Base-by-base conservation (phyloP, 64 coral and sea anemone species). In the Stichodactyla mertensii region DNA sequence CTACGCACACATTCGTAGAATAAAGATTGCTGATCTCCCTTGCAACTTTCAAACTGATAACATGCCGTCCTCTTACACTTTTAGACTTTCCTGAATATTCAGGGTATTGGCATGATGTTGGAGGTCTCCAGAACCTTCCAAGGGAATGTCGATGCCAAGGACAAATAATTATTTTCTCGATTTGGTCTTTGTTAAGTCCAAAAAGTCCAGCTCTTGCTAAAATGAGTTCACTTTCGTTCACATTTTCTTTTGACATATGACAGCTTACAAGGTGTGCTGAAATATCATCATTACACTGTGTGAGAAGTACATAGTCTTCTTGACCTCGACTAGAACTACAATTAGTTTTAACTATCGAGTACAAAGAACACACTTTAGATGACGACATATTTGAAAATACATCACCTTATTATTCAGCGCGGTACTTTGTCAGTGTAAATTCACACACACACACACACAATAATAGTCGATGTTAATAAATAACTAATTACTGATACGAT, bases 21-120 rank as follows among this genome's bases (percentile, higher is more conserved):
- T 31, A 31, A 31, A 31, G 28, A 31, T 31, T 31, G 28, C 28
- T 31, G 28, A 31, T 31, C 28, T 31, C 28, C 28, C 28, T 31
- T 31, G 28, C 28, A 31, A 31, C 28, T 31, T 31, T 31, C 28
- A 31, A 31, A 31, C 28, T 31, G 28, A 31, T 31, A 31, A 31
- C 28, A 31, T 31, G 28, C 28, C 28, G 28, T 31, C 28, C 28
- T 31, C 28, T 31, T 31, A 31, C 28, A 31, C 26, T 52, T 57
- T 85, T 91, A 23, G 55, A 62, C 24, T 59, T 77, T 52, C 83
- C 79, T 51, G 27, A 20, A 53, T 92, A 86, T 23, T 18, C 52
- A 57, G 86, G 90, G 24, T 92, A 88, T 55, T 92, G 90, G 27
- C 90, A 92, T 55, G 80, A 74, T 57, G 57, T 83, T 28, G 85